Evolutionary conservation across 1,140 invertebrate genomes (phyloP), one percentile per base, ranked within the genome.

Genomic region (Archivesica marissinica): DNA sequence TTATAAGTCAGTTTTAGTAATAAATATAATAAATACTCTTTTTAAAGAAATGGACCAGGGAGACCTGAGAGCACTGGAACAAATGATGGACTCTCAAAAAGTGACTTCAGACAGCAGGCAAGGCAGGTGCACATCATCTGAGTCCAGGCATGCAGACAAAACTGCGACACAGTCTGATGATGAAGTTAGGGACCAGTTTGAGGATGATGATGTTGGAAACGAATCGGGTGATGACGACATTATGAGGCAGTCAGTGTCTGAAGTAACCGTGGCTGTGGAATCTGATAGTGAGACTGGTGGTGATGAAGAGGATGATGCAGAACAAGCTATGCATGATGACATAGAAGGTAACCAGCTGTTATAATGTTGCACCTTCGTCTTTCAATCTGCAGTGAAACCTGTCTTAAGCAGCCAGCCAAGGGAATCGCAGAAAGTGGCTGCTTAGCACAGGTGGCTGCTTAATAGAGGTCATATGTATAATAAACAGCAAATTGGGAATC

Each of bases 51-150:
- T 70, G 25, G 66, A 70, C 2, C 38, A 70, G 25, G 66, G n/a
- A 2, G 66, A 70, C 38, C 28, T 70, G 7, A 25, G 25, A 44
- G 38, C 41, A 25, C 38, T 70, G 9, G 66, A 70, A 47, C 6
- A 44, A 17, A 70, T 70, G 39, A 44, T 70, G 66, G 66, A 70
- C 41, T 70, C 66, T 15, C 41, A 70, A 23, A 25, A 41, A 50
- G 20, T 50, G 44, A 50, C 9, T 20, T 15, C 23, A 9, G 66
- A 35, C 41, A 41, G 38, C 39, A 70, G 38, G 41, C 66, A 41
- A 44, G 23, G 1, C 41, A 28, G 28, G 15, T 25, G 44, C 20
- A 50, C 20, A 70, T 6, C 39, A 39, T 30, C 25, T 39, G 3
- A 23, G 20, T 11, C 61, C 2, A 23, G 3, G 2, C 38, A 44